Base-by-base conservation (phyloP, 2,888 invertebrate genomes). In the Hypena proboscidalis region DNA sequence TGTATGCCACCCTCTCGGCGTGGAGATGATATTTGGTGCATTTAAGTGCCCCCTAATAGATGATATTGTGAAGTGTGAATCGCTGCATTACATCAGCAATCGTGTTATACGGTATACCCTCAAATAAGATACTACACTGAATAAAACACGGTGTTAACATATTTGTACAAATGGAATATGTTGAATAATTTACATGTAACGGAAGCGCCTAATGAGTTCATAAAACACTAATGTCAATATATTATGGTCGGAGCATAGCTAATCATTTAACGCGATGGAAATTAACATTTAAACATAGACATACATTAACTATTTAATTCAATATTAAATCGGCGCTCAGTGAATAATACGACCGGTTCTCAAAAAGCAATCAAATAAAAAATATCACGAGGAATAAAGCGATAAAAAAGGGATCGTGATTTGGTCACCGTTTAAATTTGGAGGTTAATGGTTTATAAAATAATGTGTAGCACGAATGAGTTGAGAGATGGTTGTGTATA, bases 311-410 rank as follows among this genome's bases (percentile, higher is more conserved):
- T 51, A 52, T 58, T 52, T 56, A 55, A 63, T 63, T 67, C 49
- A 55, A 63, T 63, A 65, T 56, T 51, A 67, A 58, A 52, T 56
- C 50, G 45, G 31, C 41, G 43, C 35, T 61, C 43, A 46, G 53
- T 49, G 59, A 52, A 59, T 59, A 54, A 49, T 44, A 45, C 39
- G 56, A 74, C 67, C 66, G 72, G 71, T 69, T 71, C 61, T 61
- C 54, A 52, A 66, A 67, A 67, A 41, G 56, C 59, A 65, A 64
- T 64, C 62, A 70, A 67, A 73, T 72, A 64, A 73, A 64, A 73
- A 77, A 77, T 72, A 70, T 67, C 69, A 66, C 54, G 63, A 67
- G 67, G 69, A 70, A 74, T 80, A 74, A 77, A 78, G 74, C 74
- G 62, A 80, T 80, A 78, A 81, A 77, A 73, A 62, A 64, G 61